phyloP scores from a whole-genome alignment of 2,113 vertebrate genomes.

The Atrichornis clamosus region DNA sequence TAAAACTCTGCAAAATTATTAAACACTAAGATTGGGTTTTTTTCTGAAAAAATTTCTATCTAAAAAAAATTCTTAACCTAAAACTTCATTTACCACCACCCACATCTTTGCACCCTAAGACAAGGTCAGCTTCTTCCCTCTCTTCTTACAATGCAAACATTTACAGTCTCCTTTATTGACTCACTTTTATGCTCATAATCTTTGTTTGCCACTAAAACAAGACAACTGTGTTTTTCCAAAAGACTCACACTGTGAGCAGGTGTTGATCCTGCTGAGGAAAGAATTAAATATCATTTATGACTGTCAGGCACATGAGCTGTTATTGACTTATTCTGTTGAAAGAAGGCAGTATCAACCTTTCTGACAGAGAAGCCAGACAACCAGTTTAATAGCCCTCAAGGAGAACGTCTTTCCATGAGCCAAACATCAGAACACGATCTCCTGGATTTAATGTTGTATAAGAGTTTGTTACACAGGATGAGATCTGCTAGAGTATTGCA shows the following conservation, averaged over 20 bases:
- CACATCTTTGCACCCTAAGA: neutral
- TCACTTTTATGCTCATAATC: neutral
- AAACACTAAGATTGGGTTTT: neutral
- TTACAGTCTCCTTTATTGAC: neutral
- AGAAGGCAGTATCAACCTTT: neutral
- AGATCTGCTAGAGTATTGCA: neutral
- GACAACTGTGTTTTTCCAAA: neutral
- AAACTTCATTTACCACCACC: neutral
- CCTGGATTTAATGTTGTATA: neutral
- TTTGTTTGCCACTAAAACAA: conserved; percentile 6
- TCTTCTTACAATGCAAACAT: neutral
- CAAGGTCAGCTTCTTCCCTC: neutral
- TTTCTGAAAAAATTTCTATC: neutral
- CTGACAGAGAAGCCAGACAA: neutral
- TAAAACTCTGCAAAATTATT: neutral
- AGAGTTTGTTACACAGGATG: neutral
- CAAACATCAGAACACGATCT: neutral
- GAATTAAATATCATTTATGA: neutral
- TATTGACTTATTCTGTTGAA: neutral
- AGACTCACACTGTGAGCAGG: neutral
- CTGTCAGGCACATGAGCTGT: neutral
- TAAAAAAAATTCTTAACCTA: neutral
- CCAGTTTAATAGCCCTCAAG: neutral
- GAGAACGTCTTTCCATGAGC: neutral
- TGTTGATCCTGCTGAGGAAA: conserved; percentile 5